phyloP scores from a whole-genome alignment of 2,797 vertebrate genomes.

The Mus minutoides region DNA sequence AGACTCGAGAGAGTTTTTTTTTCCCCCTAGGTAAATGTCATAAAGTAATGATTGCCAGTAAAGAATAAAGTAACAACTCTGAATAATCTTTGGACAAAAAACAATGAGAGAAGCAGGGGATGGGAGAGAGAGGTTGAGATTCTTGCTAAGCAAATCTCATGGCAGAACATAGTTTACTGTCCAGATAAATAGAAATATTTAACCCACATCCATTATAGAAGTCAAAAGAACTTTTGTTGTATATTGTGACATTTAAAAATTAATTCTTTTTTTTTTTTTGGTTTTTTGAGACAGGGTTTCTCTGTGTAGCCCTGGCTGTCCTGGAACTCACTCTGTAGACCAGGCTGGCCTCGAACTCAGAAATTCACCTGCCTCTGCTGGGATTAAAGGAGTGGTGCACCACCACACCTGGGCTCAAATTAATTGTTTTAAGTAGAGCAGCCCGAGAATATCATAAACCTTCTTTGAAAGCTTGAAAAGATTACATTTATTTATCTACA shows the following conservation, averaged over 20 bases:
- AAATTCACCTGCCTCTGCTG: no score
- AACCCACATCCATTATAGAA: not conserved
- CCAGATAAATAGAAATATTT: not conserved
- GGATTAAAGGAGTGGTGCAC: no score
- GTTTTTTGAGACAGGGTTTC: no score
- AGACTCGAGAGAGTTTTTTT: not conserved
- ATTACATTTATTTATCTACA: not conserved
- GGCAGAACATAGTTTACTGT: not conserved
- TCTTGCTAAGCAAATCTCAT: conserved; percentile 45
- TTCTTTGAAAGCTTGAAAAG: conserved; percentile 5
- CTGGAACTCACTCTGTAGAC: no score
- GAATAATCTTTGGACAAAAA: not conserved
- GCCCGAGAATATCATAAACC: not conserved
- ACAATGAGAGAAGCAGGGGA: not conserved
- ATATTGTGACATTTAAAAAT: not conserved
- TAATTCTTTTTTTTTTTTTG: conserved; percentile 13
- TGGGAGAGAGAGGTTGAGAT: not conserved
- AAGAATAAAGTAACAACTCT: not conserved
- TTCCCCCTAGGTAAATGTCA: not conserved
- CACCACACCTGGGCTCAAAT: no score
- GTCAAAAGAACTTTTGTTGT: not conserved
- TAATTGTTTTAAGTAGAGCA: not conserved
- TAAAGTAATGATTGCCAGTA: not conserved
- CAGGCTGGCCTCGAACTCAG: no score
- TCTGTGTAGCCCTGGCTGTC: no score